Evolutionary conservation across 2,888 invertebrate genomes (phyloP).

Genomic region (Petrolisthes manimaculis): DNA sequence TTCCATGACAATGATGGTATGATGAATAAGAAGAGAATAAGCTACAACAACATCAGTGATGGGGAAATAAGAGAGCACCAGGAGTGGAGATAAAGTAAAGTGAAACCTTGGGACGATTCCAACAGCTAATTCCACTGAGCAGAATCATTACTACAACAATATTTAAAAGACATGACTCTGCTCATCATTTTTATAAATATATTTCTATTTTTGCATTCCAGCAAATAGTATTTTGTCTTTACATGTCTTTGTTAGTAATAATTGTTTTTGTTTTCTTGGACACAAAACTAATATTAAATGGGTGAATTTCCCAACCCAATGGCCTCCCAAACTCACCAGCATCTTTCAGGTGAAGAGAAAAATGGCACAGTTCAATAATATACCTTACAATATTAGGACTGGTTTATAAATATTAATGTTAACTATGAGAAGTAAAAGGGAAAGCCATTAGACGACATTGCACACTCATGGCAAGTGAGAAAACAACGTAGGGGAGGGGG

Average conservation of each 20-base stretch:
- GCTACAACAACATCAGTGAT: no score
- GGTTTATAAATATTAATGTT: neutral
- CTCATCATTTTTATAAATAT: neutral
- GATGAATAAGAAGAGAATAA: no score
- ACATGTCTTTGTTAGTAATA: no score
- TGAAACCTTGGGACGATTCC: neutral
- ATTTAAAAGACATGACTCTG: conserved; percentile 29
- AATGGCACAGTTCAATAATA: neutral
- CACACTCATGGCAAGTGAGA: neutral
- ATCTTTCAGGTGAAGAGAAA: neutral
- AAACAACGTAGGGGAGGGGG: neutral
- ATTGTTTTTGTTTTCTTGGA: no score
- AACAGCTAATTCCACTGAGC: neutral
- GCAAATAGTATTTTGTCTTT: no score
- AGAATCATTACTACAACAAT: conserved; percentile 31
- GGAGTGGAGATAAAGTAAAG: neutral
- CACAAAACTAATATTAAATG: neutral
- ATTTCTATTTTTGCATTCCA: neutral
- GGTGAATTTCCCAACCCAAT: neutral
- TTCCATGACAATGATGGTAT: no score
- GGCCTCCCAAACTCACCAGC: neutral
- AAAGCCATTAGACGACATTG: neutral
- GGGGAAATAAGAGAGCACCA: neutral
- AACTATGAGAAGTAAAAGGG: neutral
- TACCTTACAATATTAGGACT: neutral